Evolutionary conservation across 2,888 invertebrate genomes (phyloP).

Genomic region (Callosobruchus maculatus): DNA sequence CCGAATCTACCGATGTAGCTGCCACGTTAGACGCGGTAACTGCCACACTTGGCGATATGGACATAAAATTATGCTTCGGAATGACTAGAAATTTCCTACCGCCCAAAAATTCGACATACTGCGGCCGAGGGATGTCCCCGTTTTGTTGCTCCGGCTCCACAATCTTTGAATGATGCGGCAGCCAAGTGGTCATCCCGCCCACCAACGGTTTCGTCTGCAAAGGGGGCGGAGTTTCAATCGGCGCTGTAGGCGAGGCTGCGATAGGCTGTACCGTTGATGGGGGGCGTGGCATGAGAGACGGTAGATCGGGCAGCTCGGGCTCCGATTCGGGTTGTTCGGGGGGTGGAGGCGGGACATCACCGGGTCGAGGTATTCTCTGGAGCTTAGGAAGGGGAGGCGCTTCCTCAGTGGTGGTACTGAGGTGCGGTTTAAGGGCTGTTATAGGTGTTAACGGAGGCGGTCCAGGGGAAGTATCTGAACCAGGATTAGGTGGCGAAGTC

Average conservation of each 20-base stretch:
- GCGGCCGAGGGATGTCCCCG: slow-evolving; percentile 46
- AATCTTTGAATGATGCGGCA: slow-evolving; percentile 51
- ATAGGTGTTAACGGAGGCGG: slow-evolving; percentile 54
- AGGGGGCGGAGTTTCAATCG: neutral
- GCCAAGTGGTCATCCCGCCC: slow-evolving; percentile 54
- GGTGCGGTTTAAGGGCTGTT: slow-evolving; percentile 43
- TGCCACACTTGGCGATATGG: slow-evolving; percentile 49
- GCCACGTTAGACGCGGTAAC: slow-evolving; percentile 15
- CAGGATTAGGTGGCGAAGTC: neutral
- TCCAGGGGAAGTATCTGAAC: slow-evolving; percentile 18
- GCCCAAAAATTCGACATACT: slow-evolving; percentile 66
- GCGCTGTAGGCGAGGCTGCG: neutral
- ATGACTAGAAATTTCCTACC: slow-evolving; percentile 72
- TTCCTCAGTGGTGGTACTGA: neutral
- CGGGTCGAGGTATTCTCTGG: slow-evolving; percentile 46
- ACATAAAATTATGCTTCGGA: slow-evolving; percentile 61
- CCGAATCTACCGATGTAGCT: slow-evolving; percentile 27
- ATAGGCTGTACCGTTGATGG: neutral
- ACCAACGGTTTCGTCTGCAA: slow-evolving; percentile 34
- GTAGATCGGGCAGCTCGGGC: slow-evolving; percentile 31
- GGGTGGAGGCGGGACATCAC: slow-evolving; percentile 19
- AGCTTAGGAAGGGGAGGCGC: slow-evolving; percentile 47
- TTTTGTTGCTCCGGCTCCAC: slow-evolving; percentile 39
- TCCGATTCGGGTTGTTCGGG: slow-evolving; percentile 11
- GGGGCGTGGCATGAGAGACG: neutral